These are phyloP conservation scores for Eilema sororculum DNA, from an alignment of 2,888 invertebrate genomes.

Conservation along the genomic window DNA sequence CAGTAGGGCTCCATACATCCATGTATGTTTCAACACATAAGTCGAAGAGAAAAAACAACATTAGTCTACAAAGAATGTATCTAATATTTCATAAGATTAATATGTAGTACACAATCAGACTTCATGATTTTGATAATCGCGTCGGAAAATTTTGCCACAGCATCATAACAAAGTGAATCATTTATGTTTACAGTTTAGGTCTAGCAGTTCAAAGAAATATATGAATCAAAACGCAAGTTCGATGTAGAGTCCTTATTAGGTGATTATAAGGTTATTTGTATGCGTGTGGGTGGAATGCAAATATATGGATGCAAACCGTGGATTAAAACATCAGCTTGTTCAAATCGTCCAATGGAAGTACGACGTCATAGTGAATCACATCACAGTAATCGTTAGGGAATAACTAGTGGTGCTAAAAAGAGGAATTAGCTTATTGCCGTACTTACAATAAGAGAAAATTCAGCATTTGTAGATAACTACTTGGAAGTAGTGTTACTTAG, in stretches of 20 bases:
- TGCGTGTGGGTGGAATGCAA: conserved; percentile 24
- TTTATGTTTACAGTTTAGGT: conserved; percentile 9
- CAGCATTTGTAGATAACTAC: too few relatives aligned
- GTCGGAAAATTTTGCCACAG: conserved; percentile 20
- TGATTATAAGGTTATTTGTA: conserved; percentile 13
- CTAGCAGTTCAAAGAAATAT: conserved; percentile 29
- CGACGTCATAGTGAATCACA: neutral
- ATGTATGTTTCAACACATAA: neutral
- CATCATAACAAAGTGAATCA: conserved; percentile 29
- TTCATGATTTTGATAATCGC: neutral
- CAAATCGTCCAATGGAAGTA: neutral
- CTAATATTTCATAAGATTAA: neutral
- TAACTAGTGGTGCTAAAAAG: neutral
- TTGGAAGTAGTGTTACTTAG: too few relatives aligned
- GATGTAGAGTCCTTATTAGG: conserved; percentile 29
- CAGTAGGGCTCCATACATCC: neutral
- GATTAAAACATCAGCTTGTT: conserved; percentile 8
- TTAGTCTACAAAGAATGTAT: neutral
- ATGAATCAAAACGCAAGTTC: conserved; percentile 35
- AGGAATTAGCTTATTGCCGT: neutral
- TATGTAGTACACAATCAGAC: neutral
- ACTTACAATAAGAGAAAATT: too few relatives aligned
- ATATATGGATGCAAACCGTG: conserved; percentile 11
- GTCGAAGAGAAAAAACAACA: neutral
- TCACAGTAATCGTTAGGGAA: neutral